Evolutionary conservation across 2,888 invertebrate genomes (phyloP), one percentile per base, ranked within the genome.

Genomic region (Ormia ochracea): DNA sequence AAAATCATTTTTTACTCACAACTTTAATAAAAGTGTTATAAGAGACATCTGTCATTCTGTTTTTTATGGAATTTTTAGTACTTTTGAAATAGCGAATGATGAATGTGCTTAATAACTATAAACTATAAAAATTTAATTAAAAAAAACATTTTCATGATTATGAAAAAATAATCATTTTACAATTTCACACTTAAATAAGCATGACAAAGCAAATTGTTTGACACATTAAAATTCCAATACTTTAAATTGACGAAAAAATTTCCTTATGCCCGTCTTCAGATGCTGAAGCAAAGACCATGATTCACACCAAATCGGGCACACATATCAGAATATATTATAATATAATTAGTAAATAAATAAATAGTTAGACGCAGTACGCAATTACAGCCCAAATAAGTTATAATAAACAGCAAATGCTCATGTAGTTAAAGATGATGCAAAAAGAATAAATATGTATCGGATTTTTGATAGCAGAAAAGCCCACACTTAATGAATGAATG

Each of bases 121-220:
- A 12, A 54, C 65, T 38, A 4, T 56, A 6, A 43, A 52, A 41
- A 33, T 10, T 45, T 33, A 50, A 33, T 50, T n/a, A 31, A 74
- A 45, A 36, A 21, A 63, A 76, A 56, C 17, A 56, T 69, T 38
- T 45, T 6, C 50, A 54, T 36, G 10, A 41, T 31, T 36, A 59
- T 23, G 21, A 41, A 66, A 43, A 61, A 23, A 12, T 45, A 75
- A 68, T 52, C 28, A 45, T n/a, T 65, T 74, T 56, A 21, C 41
- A 72, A 66, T 75, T 79, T 70, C 69, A 75, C 65, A 69, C 43
- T 28, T 45, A 36, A 61, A 45, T n/a, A n/a, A n/a, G n/a, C n/a
- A n/a, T 79, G 80, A 68, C 80, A 68, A n/a, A n/a, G n/a, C n/a
- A n/a, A n/a, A 76, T 76, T 76, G 48, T 66, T 76, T 76, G 61